Base-by-base conservation (phyloP, 2,113 vertebrate species). In the Nyctibius bracteatus region DNA sequence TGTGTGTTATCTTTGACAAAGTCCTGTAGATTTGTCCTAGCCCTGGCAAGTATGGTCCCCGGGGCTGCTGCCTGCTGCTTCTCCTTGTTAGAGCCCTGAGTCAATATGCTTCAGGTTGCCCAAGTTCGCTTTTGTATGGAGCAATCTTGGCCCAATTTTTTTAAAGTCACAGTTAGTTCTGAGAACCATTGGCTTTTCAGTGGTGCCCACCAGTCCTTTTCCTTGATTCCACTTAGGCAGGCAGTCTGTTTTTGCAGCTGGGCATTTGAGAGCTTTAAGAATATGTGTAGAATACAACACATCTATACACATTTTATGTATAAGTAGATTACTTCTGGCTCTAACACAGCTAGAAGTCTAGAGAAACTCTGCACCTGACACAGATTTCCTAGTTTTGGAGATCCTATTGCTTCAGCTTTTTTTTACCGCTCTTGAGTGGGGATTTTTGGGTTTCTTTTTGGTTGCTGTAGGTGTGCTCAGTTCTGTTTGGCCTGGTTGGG, bases 231-330 rank as follows among this genome's bases (percentile, higher is more conserved):
- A 31, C 35, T 91, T 71, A 23, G 41, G 8, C 21, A 67, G 23
- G 14, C 44, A 68, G 44, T 39, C 52, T 75, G 21, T 37, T 10
- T 68, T 72, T 75, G 35, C 30, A 61, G 8, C 4, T 57, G 35
- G 20, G 24, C 21, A 25, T 67, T 63, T 79, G 44, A 33, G 25
- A 82, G 23, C 5, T 77, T 52, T 61, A 82, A 85, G 35, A 30
- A 6, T 28, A 44, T 13, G 8, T 21, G 8, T 52, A 44, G 33
- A 87, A 55, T 47, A 41, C 12, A 43, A 30, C 27, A 74, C 9
- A 14, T 46, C 23, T 23, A 11, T 51, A 47, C 7, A 16, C 0
- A 0, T 44, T 57, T 81, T 55, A 20, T 7, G 9, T 0, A 0
- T 54, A 44, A 46, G 3, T 27, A 46, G 27, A 51, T 81, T 28